Percentiles rank a stretch among this genome's conserved stretches.
Conservation (phyloP, 2,888 invertebrate genomes). For the Oxystoma pomonae region DNA sequence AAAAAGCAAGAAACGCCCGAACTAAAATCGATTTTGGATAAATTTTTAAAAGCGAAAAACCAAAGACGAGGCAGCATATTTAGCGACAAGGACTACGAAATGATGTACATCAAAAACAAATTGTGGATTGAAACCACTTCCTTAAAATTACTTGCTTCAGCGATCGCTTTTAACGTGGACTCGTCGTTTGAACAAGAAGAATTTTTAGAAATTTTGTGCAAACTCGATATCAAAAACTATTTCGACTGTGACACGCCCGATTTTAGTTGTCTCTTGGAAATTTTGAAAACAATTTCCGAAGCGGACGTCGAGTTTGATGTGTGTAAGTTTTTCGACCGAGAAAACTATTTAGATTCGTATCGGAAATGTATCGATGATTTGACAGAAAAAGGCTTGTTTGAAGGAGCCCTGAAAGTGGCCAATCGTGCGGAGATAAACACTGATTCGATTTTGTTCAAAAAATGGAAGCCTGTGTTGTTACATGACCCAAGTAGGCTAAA, state of each 20-base stretch:
- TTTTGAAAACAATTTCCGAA: slow-evolving; percentile 31
- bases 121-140: slow-evolving; percentile 55
- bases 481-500: slow-evolving; percentile 52
- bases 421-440: slow-evolving; percentile 50
- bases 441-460: slow-evolving; percentile 53
- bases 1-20: slow-evolving; percentile 38
- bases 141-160: slow-evolving; percentile 57
- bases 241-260: slow-evolving; percentile 48
- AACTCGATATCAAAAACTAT: slow-evolving; percentile 55
- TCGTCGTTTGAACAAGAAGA: slow-evolving; percentile 62
- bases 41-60: slow-evolving; percentile 41
- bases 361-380: slow-evolving; percentile 54
- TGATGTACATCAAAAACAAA: slow-evolving; percentile 51
- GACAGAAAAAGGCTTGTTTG: slow-evolving; percentile 51
- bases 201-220: slow-evolving; percentile 57
- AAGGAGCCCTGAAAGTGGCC: slow-evolving; percentile 57
- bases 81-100: slow-evolving; percentile 45
- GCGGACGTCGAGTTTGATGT: slow-evolving; percentile 55
- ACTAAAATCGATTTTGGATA: slow-evolving; percentile 38
- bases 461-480: slow-evolving; percentile 54
- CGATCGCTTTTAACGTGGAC: slow-evolving; percentile 58
- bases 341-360: slow-evolving; percentile 49
- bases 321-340: slow-evolving; percentile 36
- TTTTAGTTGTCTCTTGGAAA: slow-evolving; percentile 43
- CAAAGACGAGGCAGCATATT: slow-evolving; percentile 37